Conservation (phyloP, 2,113 vertebrate species). For the Aptenodytes forsteri region DNA sequence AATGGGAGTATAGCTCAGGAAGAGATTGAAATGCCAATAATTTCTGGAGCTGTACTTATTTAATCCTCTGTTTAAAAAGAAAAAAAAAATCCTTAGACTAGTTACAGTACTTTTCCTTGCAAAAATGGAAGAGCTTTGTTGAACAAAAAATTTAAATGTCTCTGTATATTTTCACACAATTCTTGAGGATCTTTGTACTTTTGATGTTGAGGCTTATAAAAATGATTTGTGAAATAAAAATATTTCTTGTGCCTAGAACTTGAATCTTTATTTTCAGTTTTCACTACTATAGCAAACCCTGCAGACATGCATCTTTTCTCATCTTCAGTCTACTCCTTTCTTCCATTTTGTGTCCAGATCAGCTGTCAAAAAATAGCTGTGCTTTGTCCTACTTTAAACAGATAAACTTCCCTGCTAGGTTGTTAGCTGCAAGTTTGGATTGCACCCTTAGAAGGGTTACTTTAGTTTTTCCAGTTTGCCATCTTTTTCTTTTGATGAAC, state of each 20-base stretch:
- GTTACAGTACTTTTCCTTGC: not conserved
- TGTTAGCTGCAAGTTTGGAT: not conserved
- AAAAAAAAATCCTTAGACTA: not conserved
- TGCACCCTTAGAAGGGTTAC: not conserved
- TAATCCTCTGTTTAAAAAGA: not conserved
- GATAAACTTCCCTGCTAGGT: not conserved
- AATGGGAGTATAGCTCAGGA: not conserved
- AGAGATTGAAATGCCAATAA: not conserved
- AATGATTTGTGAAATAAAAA: not conserved
- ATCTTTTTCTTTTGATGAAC: not conserved
- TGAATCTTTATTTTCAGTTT: not conserved
- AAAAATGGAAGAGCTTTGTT: not conserved
- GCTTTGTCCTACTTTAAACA: not conserved
- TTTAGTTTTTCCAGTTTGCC: not conserved
- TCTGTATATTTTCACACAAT: not conserved
- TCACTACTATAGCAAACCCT: not conserved
- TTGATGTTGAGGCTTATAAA: not conserved
- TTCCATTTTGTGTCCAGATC: not conserved
- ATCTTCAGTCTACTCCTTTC: not conserved
- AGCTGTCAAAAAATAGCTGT: not conserved
- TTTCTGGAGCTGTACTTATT: not conserved
- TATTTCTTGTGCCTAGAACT: not conserved
- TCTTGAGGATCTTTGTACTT: not conserved
- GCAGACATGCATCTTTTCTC: not conserved
- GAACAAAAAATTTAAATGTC: not conserved